Evolutionary conservation across 2,113 vertebrate genomes (phyloP).

Genomic region (Crotalus viridis): DNA sequence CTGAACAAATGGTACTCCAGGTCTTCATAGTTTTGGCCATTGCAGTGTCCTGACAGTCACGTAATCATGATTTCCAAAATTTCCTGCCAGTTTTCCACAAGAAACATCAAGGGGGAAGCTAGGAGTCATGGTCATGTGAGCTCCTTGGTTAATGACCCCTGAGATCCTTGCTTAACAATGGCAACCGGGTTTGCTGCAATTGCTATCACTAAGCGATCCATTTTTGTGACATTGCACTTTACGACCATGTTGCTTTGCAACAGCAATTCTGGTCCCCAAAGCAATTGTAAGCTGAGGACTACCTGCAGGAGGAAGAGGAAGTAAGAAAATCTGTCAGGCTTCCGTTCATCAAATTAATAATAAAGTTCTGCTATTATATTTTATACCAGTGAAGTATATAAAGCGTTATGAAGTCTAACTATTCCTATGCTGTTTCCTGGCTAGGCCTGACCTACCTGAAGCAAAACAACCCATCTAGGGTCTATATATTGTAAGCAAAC

Average conservation of each 20-base stretch:
- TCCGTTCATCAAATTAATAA: not conserved
- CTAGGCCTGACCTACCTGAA: not conserved
- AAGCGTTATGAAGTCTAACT: too few relatives aligned
- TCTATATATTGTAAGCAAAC: not conserved
- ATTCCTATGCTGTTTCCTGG: not conserved
- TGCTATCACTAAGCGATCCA: too few relatives aligned
- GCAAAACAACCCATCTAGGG: not conserved
- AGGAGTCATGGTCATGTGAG: not conserved
- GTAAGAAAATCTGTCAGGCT: not conserved
- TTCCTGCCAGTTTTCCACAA: not conserved
- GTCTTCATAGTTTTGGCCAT: not conserved
- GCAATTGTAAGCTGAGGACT: not conserved
- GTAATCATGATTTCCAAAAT: not conserved
- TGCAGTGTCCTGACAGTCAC: not conserved
- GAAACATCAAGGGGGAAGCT: not conserved
- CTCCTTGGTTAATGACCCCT: not conserved
- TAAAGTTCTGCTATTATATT: not conserved
- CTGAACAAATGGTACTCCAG: not conserved
- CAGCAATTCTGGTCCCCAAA: not conserved
- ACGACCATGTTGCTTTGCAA: not conserved
- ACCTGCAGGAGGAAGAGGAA: not conserved
- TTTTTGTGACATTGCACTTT: not conserved
- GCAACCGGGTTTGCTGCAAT: too few relatives aligned
- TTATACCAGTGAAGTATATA: not conserved
- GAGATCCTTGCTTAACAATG: too few relatives aligned